Percentiles rank a stretch among this genome's conserved stretches.
These are phyloP conservation scores for Drosophila monieri DNA, from an alignment of 2,888 invertebrate genomes.

Conservation along the genomic window DNA sequence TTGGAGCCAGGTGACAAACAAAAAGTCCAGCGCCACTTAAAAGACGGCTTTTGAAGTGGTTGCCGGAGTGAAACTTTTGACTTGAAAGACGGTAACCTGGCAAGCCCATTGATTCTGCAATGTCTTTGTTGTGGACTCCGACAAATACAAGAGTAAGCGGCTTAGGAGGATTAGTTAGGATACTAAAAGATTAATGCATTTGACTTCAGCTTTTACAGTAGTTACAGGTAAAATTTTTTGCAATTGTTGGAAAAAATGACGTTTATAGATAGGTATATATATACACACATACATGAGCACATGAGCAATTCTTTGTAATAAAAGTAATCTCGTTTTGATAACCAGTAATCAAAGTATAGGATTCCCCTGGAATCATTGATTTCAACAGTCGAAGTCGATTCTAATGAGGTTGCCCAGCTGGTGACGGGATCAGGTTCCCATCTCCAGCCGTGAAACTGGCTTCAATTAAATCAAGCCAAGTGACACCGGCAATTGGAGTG, in stretches of 20 bases:
- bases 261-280: too few species aligned
- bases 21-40: constrained; percentile 57
- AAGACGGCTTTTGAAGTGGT: constrained; percentile 74
- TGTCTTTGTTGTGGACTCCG: constrained; percentile 65
- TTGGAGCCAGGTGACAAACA: constrained; percentile 69
- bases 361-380: too few species aligned
- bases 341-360: too few species aligned
- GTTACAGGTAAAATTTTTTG: not conserved
- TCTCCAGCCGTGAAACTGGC: constrained; percentile 81
- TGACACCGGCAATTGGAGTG: constrained; percentile 74
- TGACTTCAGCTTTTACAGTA: constrained; percentile 43
- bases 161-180: constrained; percentile 47
- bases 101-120: constrained; percentile 74
- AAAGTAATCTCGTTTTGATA: too few species aligned
- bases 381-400: constrained; percentile 9
- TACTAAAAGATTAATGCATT: constrained; percentile 66
- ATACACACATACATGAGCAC: too few species aligned
- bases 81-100: constrained; percentile 19
- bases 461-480: constrained; percentile 81
- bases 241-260: not conserved
- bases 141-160: constrained; percentile 60
- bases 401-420: constrained; percentile 70
- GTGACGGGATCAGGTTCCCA: constrained; percentile 47
- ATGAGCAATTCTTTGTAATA: too few species aligned
- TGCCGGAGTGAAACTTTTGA: constrained; percentile 59